phyloP scores from a whole-genome alignment of 2,888 invertebrate genomes.

The Ethmia dodecea region DNA sequence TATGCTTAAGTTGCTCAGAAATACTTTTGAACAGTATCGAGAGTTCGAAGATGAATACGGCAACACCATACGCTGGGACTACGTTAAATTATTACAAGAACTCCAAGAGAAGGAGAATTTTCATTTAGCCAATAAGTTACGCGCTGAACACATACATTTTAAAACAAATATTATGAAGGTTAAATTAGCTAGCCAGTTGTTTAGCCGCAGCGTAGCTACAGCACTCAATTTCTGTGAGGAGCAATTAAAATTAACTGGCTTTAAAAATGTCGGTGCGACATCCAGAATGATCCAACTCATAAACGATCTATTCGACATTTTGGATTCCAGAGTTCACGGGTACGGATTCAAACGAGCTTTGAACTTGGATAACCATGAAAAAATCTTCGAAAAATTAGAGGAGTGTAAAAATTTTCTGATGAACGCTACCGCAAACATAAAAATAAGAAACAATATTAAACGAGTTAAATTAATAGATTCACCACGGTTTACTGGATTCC shows the following conservation, averaged over 20 bases:
- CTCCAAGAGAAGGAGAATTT: slow-evolving; percentile 9
- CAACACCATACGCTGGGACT: neutral
- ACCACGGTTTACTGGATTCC: slow-evolving; percentile 5
- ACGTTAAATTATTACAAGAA: slow-evolving; percentile 4
- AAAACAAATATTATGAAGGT: slow-evolving; percentile 16
- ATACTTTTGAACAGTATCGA: slow-evolving; percentile 11
- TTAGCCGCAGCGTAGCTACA: slow-evolving; percentile 8
- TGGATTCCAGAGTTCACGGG: slow-evolving; percentile 7
- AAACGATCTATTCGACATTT: slow-evolving; percentile 11
- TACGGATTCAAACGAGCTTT: slow-evolving; percentile 6
- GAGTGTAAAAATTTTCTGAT: neutral
- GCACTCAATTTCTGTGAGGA: slow-evolving; percentile 3
- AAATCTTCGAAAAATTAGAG: neutral
- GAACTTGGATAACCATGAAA: neutral
- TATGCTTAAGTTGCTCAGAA: slow-evolving; percentile 18
- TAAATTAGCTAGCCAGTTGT: slow-evolving; percentile 13
- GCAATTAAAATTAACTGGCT: neutral
- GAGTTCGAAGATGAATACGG: slow-evolving; percentile 6
- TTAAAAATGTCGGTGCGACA: neutral
- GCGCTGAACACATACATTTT: slow-evolving; percentile 9
- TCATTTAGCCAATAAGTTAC: slow-evolving; percentile 9
- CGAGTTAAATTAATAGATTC: slow-evolving; percentile 7
- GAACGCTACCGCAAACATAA: neutral
- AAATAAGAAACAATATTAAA: neutral
- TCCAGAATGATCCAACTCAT: neutral